Base-by-base conservation (phyloP, 2,797 vertebrate genomes). In the Semaprochilodus insignis region DNA sequence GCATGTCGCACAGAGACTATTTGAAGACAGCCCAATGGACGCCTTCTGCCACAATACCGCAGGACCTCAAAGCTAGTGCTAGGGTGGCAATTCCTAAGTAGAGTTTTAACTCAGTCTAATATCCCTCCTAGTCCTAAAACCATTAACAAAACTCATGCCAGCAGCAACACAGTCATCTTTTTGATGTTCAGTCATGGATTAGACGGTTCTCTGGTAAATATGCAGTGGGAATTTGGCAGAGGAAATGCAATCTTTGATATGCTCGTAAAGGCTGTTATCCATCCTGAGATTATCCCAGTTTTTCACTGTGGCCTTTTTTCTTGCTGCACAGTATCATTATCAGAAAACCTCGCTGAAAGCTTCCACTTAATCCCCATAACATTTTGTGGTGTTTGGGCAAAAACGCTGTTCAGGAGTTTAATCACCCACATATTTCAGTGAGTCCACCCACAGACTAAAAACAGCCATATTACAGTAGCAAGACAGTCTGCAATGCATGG, bases 141-240 rank as follows among this genome's bases (percentile, higher is more conserved):
- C 31, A 59, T 19, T 34, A 74, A 36, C 31, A 59, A 44, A 60
- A 59, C 11, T 36, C 34, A 60, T 55, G 27, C 27, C 52, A 73
- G 25, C 4, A 13, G 10, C 52, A 73, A 73, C 25, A 73, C 51
- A 54, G 8, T 73, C 4, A 73, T 54, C 63, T 2, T 66, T 54
- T 54, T 54, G 7, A 73, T 52, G 40, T 23, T 63, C 17, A 72
- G 16, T 55, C 4, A 23, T 13, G 10, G n/a, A 40, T 63, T 44
- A 63, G 31, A 14, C 19, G 1, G n/a, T 23, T 81, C 59, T 81
- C 55, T 55, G 31, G 27, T 23, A 74, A 60, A 72, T 8, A 72
- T 23, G 19, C 40, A 73, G 25, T 16, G 21, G 16, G 16, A n/a
- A 8, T 6, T 36, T 65, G 62, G 51, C n/a, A 57, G 3, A 65